Percentiles rank a stretch among this genome's conserved stretches.
Conservation (phyloP, 2,113 vertebrate genomes). For the Cricetomys ansorgei region DNA sequence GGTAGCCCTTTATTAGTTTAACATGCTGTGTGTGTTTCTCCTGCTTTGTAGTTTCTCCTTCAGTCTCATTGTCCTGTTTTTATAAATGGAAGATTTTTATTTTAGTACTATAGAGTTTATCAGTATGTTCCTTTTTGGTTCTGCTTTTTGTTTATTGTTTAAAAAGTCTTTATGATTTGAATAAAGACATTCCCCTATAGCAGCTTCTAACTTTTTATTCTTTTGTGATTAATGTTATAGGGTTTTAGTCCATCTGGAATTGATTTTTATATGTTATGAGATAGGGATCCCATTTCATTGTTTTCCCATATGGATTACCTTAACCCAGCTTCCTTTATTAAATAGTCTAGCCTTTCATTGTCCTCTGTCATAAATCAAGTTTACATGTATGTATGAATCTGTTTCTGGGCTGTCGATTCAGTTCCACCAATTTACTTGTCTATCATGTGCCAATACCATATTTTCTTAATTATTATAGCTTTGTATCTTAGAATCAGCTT, state of each 20-base stretch:
- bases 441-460: neutral
- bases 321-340: slow-evolving; percentile 47
- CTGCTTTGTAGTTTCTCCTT: slow-evolving; percentile 51
- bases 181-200: slow-evolving; percentile 54
- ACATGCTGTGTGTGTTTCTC: slow-evolving; percentile 45
- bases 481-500: slow-evolving; percentile 60
- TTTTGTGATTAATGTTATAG: slow-evolving; percentile 52
- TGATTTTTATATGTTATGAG: slow-evolving; percentile 67
- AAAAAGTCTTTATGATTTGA: slow-evolving; percentile 54
- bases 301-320: slow-evolving; percentile 46
- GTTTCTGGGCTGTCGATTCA: slow-evolving; percentile 14
- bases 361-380: slow-evolving; percentile 7
- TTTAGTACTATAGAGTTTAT: slow-evolving; percentile 58
- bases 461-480: slow-evolving; percentile 47
- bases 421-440: slow-evolving; percentile 37
- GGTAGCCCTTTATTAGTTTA: slow-evolving; percentile 65
- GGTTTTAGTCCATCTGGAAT: slow-evolving; percentile 67
- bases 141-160: slow-evolving; percentile 57
- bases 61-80: slow-evolving; percentile 37
- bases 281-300: slow-evolving; percentile 32
- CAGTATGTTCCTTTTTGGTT: slow-evolving; percentile 14
- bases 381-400: neutral
- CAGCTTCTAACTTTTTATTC: slow-evolving; percentile 56
- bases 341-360: slow-evolving; percentile 10
- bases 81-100: slow-evolving; percentile 70